Conservation (phyloP, 2,797 vertebrate species). For the Bucorvus abyssinicus region DNA sequence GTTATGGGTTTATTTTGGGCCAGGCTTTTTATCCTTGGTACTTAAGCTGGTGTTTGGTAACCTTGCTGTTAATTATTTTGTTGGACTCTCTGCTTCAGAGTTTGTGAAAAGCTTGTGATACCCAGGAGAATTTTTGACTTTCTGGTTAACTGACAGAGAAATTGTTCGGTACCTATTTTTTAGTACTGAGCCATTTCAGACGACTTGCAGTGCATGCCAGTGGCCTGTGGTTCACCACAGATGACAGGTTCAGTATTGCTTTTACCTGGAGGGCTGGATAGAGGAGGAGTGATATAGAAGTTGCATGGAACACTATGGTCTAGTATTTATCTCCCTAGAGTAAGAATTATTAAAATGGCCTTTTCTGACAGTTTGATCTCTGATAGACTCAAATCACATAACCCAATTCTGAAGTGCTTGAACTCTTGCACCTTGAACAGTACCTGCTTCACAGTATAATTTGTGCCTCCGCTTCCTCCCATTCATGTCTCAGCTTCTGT, state of each 20-base stretch:
- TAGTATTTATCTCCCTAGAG: neutral
- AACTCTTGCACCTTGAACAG: neutral
- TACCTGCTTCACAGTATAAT: neutral
- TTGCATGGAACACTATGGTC: neutral
- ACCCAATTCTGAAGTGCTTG: neutral
- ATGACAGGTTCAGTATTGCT: neutral
- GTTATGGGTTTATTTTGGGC: neutral
- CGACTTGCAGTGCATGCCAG: neutral
- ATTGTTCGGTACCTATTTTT: neutral
- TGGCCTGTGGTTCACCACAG: neutral
- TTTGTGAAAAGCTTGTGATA: neutral
- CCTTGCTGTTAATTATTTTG: neutral
- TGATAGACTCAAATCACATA: neutral
- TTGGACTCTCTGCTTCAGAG: neutral
- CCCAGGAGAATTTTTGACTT: neutral
- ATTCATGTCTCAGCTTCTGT: neutral
- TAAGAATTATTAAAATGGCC: neutral
- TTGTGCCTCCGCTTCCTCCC: neutral
- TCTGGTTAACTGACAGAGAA: neutral
- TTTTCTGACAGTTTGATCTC: neutral
- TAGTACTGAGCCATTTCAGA: neutral
- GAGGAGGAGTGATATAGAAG: neutral
- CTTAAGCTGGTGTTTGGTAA: neutral
- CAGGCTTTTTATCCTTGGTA: neutral
- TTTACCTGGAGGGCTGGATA: neutral